phyloP scores from a whole-genome alignment of 2,797 vertebrate species.

The Lithobates sylvaticus region DNA sequence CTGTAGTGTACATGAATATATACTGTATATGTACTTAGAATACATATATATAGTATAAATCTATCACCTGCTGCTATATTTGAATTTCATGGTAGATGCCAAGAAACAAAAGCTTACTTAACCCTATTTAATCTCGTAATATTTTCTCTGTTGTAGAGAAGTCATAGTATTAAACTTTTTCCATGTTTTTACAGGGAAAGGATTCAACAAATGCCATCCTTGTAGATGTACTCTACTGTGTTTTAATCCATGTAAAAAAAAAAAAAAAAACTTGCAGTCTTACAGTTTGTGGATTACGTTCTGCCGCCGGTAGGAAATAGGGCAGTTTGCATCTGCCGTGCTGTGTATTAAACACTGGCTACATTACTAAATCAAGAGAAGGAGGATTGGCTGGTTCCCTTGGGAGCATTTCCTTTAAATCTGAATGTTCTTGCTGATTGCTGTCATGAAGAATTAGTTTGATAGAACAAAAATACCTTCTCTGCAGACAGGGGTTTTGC shows the following conservation, averaged over 20 bases:
- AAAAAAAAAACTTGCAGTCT: neutral
- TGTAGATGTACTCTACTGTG: neutral
- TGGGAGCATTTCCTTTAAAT: conserved; percentile 41
- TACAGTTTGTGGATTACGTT: conserved; percentile 34
- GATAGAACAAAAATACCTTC: conserved; percentile 50
- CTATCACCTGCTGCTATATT: neutral
- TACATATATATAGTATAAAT: neutral
- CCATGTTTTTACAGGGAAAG: conserved; percentile 2
- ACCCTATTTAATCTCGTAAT: conserved; percentile 42
- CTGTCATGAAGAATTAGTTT: conserved; percentile 60
- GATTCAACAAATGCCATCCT: conserved; percentile 27
- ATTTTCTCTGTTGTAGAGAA: conserved; percentile 28
- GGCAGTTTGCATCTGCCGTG: conserved; percentile 17
- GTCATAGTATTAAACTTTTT: conserved; percentile 27
- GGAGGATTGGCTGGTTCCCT: conserved; percentile 12
- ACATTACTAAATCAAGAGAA: conserved; percentile 34
- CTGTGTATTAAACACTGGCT: conserved; percentile 47
- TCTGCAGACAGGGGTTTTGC: conserved; percentile 51
- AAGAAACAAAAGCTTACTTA: conserved; percentile 12
- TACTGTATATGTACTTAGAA: no score
- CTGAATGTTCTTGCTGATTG: conserved; percentile 57
- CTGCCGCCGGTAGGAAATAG: conserved; percentile 22
- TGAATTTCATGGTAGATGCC: neutral
- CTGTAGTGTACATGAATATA: no score
- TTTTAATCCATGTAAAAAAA: conserved; percentile 32